Conservation (phyloP, 2,888 invertebrate species). For the Entomobrya multifasciata region DNA sequence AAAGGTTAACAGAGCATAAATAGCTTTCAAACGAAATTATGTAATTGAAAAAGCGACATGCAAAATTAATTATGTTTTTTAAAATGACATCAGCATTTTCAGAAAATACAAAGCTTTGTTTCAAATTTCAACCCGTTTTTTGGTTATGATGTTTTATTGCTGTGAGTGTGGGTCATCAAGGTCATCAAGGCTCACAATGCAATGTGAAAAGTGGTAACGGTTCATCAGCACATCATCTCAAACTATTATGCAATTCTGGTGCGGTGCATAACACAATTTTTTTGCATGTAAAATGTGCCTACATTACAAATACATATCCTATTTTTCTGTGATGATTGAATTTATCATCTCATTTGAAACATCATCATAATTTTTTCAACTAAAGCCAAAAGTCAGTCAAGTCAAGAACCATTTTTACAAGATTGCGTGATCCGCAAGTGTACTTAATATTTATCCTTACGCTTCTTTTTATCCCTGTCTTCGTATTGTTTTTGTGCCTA, state of each 20-base stretch:
- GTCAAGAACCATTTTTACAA: not conserved
- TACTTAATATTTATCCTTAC: not conserved
- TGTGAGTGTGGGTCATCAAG: not conserved
- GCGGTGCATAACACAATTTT: no score
- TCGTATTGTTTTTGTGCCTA: not conserved
- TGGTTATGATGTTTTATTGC: not conserved
- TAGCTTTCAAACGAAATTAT: no score
- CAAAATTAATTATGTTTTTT: no score
- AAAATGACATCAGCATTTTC: no score
- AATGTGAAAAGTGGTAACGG: not conserved
- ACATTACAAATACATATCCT: no score
- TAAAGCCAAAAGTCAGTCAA: not conserved
- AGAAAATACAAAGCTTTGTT: no score
- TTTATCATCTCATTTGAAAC: not conserved
- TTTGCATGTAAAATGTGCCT: no score
- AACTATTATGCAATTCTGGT: not conserved
- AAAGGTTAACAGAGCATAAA: no score
- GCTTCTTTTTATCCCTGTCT: not conserved
- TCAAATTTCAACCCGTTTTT: no score
- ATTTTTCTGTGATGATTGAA: no score
- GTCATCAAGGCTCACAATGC: not conserved
- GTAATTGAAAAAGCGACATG: no score
- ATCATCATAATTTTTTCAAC: not conserved
- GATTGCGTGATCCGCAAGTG: not conserved
- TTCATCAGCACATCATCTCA: not conserved